phyloP scores from a whole-genome alignment of 1,140 invertebrate species.

The Drosophila yakuba region DNA sequence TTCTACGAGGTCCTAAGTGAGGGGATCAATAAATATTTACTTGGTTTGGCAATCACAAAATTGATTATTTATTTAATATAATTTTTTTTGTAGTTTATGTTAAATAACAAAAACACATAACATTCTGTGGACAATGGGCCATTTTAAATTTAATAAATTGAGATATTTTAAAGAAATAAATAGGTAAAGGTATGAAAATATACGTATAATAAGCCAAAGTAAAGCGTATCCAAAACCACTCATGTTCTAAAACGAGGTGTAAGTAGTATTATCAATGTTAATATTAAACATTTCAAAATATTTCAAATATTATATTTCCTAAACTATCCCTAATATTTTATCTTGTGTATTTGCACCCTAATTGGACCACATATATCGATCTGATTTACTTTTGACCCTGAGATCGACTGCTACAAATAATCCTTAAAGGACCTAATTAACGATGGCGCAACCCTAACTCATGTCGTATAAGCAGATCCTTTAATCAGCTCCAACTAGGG shows the following conservation, averaged over 20 bases:
- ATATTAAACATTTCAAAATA: not conserved
- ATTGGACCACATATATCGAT: not conserved
- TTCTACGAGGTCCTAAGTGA: not conserved
- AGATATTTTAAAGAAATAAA: no score
- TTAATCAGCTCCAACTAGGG: slow-evolving; percentile 10
- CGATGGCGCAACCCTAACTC: slow-evolving; percentile 13
- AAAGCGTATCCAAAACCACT: no score
- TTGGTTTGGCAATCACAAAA: not conserved
- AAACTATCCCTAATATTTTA: no score
- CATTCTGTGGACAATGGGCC: no score
- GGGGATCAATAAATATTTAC: slow-evolving; percentile 17
- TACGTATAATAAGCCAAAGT: no score
- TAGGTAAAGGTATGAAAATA: no score
- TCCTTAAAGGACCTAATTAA: slow-evolving; percentile 16
- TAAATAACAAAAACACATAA: not conserved
- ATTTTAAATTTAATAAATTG: no score
- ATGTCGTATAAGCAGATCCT: slow-evolving; percentile 11
- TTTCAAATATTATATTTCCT: no score
- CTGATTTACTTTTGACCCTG: not conserved
- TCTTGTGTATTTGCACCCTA: not conserved
- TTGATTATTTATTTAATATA: not conserved
- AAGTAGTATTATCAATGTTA: no score
- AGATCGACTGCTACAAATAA: not conserved
- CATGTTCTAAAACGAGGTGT: no score
- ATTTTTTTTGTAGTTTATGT: not conserved